Percentiles rank a stretch among this genome's conserved stretches.
Evolutionary conservation across 2,797 vertebrate genomes (phyloP).

Genomic region (Amphiprion clarkii): DNA sequence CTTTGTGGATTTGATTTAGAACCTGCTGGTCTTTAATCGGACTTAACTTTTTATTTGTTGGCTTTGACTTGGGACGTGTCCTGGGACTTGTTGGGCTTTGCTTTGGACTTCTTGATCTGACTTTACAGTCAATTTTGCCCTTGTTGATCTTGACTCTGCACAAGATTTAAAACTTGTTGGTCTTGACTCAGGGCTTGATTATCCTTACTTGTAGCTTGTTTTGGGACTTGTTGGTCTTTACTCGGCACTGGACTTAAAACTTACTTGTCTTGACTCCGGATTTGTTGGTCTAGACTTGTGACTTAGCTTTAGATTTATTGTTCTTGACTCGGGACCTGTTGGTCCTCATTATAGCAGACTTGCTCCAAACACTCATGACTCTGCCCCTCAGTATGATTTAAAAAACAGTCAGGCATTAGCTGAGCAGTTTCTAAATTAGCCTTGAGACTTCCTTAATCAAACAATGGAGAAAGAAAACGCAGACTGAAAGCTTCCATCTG

Average conservation of each 20-base stretch:
- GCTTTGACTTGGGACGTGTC: background rate
- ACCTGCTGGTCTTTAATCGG: no score
- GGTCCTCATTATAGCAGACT: background rate
- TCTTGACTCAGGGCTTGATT: no score
- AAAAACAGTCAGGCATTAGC: background rate
- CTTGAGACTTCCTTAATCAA: slow-evolving; percentile 29
- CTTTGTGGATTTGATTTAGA: no score
- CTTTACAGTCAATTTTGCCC: no score
- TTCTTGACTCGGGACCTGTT: background rate
- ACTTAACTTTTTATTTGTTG: background rate
- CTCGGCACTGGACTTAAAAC: no score
- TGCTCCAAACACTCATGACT: background rate
- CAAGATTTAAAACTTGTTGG: no score
- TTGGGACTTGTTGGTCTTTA: background rate
- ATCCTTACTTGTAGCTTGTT: no score
- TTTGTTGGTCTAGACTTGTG: background rate
- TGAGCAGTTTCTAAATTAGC: slow-evolving; percentile 22
- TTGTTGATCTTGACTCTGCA: background rate
- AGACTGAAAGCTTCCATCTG: slow-evolving; percentile 21
- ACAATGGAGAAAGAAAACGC: slow-evolving; percentile 15
- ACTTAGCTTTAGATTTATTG: background rate
- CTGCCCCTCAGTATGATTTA: background rate
- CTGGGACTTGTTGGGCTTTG: background rate
- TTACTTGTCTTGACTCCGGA: no score
- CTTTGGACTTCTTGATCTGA: no score